These are phyloP conservation scores for Agrotis clavis DNA, from an alignment of 2,888 invertebrate genomes.

Conservation along the genomic window DNA sequence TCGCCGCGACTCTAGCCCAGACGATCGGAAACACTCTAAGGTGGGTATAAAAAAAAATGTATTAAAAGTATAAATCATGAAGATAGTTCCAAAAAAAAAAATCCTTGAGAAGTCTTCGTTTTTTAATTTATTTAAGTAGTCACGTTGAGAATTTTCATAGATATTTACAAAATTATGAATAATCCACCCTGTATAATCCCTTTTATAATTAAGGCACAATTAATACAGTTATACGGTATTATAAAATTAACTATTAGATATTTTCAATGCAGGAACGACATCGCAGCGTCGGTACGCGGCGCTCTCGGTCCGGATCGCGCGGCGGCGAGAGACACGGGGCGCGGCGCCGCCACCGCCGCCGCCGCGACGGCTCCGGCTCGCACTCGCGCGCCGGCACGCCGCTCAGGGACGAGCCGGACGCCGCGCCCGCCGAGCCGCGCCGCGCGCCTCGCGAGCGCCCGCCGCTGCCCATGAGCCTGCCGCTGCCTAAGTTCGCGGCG, in stretches of 20 bases:
- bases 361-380: constrained; percentile 87
- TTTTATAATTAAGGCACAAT: neutral
- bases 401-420: constrained; percentile 93
- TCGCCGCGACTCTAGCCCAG: constrained; percentile 94
- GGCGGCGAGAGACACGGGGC: constrained; percentile 79
- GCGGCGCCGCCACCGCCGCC: constrained; percentile 88
- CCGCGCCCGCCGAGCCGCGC: constrained; percentile 94
- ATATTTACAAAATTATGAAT: too few relatives aligned
- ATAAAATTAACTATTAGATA: neutral
- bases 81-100: too few relatives aligned
- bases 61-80: too few relatives aligned
- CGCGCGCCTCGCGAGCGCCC: constrained; percentile 92
- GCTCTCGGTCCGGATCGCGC: constrained; percentile 81
- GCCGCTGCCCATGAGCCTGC: constrained; percentile 95
- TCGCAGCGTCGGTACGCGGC: constrained; percentile 75
- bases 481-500: constrained; percentile 97
- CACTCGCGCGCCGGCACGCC: constrained; percentile 91
- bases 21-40: constrained; percentile 89
- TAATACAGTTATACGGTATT: neutral
- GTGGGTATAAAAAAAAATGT: constrained; percentile 61
- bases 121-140: too few relatives aligned
- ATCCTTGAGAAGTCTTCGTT: too few relatives aligned
- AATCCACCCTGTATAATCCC: neutral
- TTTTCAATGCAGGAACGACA: constrained; percentile 79
- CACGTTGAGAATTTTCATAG: too few relatives aligned